A percentile compares a stretch with the other conserved stretches of the same genome.
These are phyloP conservation scores for Semaprochilodus insignis DNA, from an alignment of 2,797 vertebrate genomes.

Conservation along the genomic window DNA sequence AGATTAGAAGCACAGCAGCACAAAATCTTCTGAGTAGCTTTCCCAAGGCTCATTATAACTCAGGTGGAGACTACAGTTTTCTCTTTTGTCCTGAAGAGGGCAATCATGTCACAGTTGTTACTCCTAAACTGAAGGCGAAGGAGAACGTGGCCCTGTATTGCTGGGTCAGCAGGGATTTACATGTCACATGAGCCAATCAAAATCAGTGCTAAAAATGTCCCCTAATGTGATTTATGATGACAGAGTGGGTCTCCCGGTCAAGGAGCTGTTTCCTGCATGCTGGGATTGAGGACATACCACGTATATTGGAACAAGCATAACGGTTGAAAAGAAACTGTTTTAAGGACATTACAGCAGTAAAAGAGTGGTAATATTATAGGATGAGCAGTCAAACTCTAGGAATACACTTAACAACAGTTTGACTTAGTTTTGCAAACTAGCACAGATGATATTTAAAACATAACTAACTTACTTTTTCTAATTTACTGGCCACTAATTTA, in stretches of 20 bases:
- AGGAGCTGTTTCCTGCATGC: conserved; percentile 20
- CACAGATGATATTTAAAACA: not conserved
- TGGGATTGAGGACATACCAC: not conserved
- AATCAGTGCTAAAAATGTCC: conserved; percentile 41
- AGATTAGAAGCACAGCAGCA: not conserved
- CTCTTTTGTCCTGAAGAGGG: conserved; percentile 36
- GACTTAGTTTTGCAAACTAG: not conserved
- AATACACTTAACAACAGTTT: not conserved
- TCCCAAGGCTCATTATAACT: too few species aligned
- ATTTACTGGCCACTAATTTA: not conserved
- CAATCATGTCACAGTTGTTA: conserved; percentile 16
- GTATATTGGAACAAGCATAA: not conserved
- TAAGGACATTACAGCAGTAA: not conserved
- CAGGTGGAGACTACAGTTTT: not conserved
- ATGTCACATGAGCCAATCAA: conserved; percentile 42
- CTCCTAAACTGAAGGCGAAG: not conserved
- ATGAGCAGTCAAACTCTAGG: not conserved
- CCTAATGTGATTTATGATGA: conserved; percentile 40
- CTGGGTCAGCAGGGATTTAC: conserved; percentile 33
- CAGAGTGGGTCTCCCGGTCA: conserved; percentile 3
- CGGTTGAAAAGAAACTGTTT: not conserved
- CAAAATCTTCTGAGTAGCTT: not conserved
- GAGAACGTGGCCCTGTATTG: not conserved
- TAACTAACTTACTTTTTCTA: not conserved
- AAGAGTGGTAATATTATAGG: not conserved